Conservation (phyloP, 2,888 invertebrate species). For the Drosophila atroscutellata region DNA sequence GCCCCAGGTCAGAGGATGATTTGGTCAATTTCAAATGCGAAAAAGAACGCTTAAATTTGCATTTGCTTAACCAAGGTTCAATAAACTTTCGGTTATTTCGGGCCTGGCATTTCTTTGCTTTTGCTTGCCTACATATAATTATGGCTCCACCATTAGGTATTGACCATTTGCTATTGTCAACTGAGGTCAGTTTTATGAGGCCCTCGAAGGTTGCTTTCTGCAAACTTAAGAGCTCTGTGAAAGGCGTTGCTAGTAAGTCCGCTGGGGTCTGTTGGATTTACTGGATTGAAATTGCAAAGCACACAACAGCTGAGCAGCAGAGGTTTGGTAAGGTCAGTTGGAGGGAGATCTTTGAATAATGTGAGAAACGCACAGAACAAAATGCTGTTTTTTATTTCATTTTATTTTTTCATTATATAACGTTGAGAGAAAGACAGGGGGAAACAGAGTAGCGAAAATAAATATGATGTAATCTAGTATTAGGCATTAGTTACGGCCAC, state of each 20-base stretch:
- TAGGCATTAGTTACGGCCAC: neutral
- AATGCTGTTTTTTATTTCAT: neutral
- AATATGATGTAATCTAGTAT: neutral
- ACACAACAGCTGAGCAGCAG: neutral
- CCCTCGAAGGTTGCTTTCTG: conserved; percentile 26
- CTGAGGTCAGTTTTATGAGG: conserved; percentile 58
- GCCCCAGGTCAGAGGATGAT: conserved; percentile 70
- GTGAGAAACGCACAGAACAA: neutral
- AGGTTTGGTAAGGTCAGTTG: conserved; percentile 15
- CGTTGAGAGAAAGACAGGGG: neutral
- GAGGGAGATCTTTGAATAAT: neutral
- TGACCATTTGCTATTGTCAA: conserved; percentile 56
- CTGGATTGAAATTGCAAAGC: neutral
- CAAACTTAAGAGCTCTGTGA: conserved; percentile 10
- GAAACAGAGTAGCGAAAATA: neutral
- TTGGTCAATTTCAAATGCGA: conserved; percentile 62
- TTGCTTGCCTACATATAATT: conserved; percentile 47
- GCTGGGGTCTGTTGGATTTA: neutral
- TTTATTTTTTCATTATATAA: neutral
- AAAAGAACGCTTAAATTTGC: conserved; percentile 37
- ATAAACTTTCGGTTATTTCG: conserved; percentile 59
- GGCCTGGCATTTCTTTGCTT: conserved; percentile 27
- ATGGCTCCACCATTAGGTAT: conserved; percentile 47
- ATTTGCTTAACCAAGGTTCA: conserved; percentile 60
- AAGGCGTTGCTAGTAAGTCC: conserved; percentile 15